Conservation (phyloP, 2,113 vertebrate species). For the Tragelaphus strepsiceros region DNA sequence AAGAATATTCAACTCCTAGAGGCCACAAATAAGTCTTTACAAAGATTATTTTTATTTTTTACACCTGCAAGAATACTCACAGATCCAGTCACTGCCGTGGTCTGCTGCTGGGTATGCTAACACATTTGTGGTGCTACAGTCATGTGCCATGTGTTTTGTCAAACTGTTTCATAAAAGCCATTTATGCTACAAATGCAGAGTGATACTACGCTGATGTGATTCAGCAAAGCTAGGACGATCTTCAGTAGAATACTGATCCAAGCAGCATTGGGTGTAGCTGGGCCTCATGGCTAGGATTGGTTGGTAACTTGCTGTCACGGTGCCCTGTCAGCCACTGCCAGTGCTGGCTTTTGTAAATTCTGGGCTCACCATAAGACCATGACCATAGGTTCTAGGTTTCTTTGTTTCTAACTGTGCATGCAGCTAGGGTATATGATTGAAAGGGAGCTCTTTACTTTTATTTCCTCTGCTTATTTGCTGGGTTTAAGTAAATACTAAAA, state of each 20-base stretch:
- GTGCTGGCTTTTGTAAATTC: neutral
- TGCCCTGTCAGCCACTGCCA: neutral
- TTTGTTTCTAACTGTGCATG: slow-evolving; percentile 51
- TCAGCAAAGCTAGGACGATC: neutral
- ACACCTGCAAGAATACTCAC: slow-evolving; percentile 51
- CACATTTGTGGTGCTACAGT: slow-evolving; percentile 56
- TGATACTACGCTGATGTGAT: slow-evolving; percentile 32
- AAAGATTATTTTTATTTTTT: slow-evolving; percentile 47
- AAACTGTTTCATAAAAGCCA: slow-evolving; percentile 59
- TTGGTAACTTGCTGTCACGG: neutral
- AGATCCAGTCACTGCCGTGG: neutral
- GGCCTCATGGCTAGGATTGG: neutral
- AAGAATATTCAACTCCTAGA: slow-evolving; percentile 34
- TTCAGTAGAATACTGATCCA: neutral
- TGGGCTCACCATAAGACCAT: neutral
- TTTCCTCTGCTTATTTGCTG: neutral
- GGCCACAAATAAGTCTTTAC: slow-evolving; percentile 30
- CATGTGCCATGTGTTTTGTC: slow-evolving; percentile 59
- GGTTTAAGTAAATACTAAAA: slow-evolving; percentile 13
- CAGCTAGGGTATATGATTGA: neutral
- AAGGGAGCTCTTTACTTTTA: neutral
- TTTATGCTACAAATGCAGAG: slow-evolving; percentile 44
- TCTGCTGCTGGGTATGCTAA: slow-evolving; percentile 59
- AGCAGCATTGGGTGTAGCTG: neutral
- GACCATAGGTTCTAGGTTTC: slow-evolving; percentile 34